Evolutionary conservation across 2,797 vertebrate species (phyloP), one percentile per base, ranked within the genome.

Genomic region (Catharus ustulatus): DNA sequence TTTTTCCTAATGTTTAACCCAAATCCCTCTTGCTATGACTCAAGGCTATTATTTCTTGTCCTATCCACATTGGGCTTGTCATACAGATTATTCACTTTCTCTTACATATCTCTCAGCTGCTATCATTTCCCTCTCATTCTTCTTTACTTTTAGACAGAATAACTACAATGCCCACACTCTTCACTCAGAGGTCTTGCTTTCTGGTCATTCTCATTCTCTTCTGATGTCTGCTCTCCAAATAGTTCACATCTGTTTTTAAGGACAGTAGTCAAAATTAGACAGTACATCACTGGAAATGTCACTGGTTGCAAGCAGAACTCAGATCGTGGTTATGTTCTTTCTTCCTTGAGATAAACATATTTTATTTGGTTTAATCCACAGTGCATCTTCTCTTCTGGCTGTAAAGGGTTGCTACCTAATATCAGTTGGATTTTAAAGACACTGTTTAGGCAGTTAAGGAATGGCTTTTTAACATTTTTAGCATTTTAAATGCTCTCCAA

Each of bases 31-130:
- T 93, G 95, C 91, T 93, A n/a, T 67, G 62, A 88, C 49, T 93
- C 93, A 75, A 72, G 69, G 36, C 46, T 93, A 54, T 84, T 94
- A 93, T 51, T 90, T 78, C 95, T 94, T 93, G 66, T 91, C 87
- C 66, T 96, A 93, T 75, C n/a, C 95, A 94, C 94, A 84, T 59
- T 90, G 91, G 95, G 80, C 80, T 96, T 96, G 96, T 96, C 58
- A 45, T 90, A 93, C 89, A 84, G 85, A 73, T 91, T 91, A 94
- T 95, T 91, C 83, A 46, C 68, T 85, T 92, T 81, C 66, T 72
- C 73, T 94, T 94, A 95, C 94, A 93, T 88, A 55, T 81, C 55
- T 94, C 66, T 90, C 58, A 81, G 51, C 69, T 90, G 24, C 69
- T 81, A 79, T 52, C 0, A 69, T 88, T 90, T 93, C 21, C 88